Base-by-base conservation (phyloP, 2,888 invertebrate genomes). In the Ernsta delagoae region DNA sequence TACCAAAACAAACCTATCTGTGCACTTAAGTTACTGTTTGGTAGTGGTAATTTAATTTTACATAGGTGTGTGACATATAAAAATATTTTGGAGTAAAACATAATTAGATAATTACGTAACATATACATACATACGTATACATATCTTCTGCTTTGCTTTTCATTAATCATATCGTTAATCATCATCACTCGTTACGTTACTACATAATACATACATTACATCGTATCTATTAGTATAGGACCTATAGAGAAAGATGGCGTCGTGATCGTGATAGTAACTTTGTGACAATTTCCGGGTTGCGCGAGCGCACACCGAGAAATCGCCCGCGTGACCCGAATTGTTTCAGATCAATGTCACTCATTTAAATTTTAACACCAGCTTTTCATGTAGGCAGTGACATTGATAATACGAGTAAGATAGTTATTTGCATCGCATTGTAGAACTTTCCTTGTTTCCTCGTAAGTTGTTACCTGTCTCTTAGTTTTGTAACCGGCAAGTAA, bases 271-370 rank as follows among this genome's bases (percentile, higher is more conserved):
- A n/a, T n/a, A 36, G 36, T 36, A 63, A 43, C 70, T 8, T 43
- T 61, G 6, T 31, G 54, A 12, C 11, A 54, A 36, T 65, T 70
- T 71, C 71, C 73, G 70, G 69, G 66, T 70, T 16, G 57, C 64
- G 70, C 6, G 54, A 36, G 60, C 54, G 34, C 63, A 61, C 34
- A 61, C 61, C 50, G 65, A 59, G 60, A 53, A 68, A 70, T 65
- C 65, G 71, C 48, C 70, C 71, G 63, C 68, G 50, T 71, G 70
- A 73, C 73, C 71, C 68, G 70, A 69, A 70, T 73, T 70, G 69
- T 73, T 66, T 62, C 56, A 62, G 56, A 62, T 62, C 71, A 71
- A 70, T 71, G 71, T 70, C 67, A 65, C 64, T 67, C 63, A 65
- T 73, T 73, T 62, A 36, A 71, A 71, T 60, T 71, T 65, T 69